Conservation (phyloP, 2,113 vertebrate genomes). For the Panthera tigris region DNA sequence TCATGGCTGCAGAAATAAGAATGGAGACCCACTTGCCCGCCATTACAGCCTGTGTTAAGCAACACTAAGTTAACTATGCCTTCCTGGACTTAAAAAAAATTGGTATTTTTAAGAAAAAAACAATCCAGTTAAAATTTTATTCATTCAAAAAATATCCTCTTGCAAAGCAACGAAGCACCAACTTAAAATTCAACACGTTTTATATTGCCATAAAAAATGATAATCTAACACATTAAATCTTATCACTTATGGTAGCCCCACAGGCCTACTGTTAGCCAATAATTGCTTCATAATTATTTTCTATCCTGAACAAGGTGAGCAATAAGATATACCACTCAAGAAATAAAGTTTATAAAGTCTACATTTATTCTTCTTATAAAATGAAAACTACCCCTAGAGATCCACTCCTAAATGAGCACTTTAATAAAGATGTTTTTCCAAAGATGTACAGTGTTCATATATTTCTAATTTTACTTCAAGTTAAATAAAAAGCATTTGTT, state of each 20-base stretch:
- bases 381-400: constrained; percentile 25
- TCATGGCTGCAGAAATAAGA: neutral
- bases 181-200: constrained; percentile 50
- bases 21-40: neutral
- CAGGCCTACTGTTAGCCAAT: neutral
- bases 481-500: constrained; percentile 33
- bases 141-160: neutral
- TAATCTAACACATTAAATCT: neutral
- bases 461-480: constrained; percentile 34
- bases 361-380: constrained; percentile 29
- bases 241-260: neutral
- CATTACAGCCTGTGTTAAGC: neutral
- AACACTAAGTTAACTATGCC: neutral
- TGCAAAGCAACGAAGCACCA: neutral
- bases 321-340: neutral
- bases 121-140: neutral
- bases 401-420: neutral
- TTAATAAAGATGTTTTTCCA: constrained; percentile 31
- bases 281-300: constrained; percentile 57
- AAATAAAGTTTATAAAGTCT: constrained; percentile 44
- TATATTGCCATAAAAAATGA: neutral
- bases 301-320: neutral
- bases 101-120: neutral
- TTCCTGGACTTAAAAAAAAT: neutral
- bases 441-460: neutral